Evolutionary conservation across 1,140 invertebrate species (phyloP), one percentile per base, ranked within the genome.

Genomic region (Magallana gigas): DNA sequence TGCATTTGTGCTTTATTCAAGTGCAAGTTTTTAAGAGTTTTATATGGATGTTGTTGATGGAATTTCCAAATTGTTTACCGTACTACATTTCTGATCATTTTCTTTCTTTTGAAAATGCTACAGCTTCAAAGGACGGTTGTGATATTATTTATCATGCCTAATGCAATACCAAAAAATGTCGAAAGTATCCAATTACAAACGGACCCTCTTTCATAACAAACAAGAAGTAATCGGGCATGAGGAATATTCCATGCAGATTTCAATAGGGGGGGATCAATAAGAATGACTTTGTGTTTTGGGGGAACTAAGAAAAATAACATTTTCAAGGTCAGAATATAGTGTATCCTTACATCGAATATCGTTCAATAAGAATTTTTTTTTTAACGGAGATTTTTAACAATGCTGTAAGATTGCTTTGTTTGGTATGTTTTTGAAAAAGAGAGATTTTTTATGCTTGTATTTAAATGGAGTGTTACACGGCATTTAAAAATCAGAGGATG

Each of bases 261-360:
- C 29, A 76, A 76, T 76, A 29, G 2, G 9, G 36, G 68, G 23
- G 29, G 68, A 76, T 76, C 68, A 76, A 76, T 76, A 76, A 76
- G 68, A 76, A 76, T 76, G 68, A 76, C 68, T 76, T 76, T 36
- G 68, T 76, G 68, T 76, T 76, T 64, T 76, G 23, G 29, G 23
- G 29, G 23, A 76, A 16, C 18, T 76, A 29, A 29, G 68, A 36
- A 76, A 76, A 76, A 76, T 76, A 71, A 76, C 36, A 29, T 76
- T 76, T 76, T 76, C 68, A 76, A 76, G 68, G 68, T 76, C 68
- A 29, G 23, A 76, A 29, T 76, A 76, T 29, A 76, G 36, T 12
- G 11, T 29, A 18, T 8, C 68, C 36, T 8, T 76, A 23, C 48
- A 76, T 76, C 36, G 36, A 11, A 76, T 76, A 76, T 76, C 68